Conservation (phyloP, 2,113 vertebrate genomes). For the Promerops cafer region DNA sequence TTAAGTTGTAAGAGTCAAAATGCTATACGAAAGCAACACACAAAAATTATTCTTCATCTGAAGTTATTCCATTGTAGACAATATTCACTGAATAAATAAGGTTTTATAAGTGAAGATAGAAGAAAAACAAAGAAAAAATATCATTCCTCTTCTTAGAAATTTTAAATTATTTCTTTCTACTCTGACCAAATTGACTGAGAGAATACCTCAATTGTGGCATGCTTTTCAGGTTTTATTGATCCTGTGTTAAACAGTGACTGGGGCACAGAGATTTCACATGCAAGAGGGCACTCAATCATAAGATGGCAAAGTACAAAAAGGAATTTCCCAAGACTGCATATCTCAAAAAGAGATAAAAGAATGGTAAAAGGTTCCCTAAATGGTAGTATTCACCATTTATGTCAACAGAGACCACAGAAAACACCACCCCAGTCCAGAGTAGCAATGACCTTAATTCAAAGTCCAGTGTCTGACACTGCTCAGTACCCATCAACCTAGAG, state of each 20-base stretch:
- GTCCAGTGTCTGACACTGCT: background rate
- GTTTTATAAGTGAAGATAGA: background rate
- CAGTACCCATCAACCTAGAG: background rate
- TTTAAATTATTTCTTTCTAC: background rate
- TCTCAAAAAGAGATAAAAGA: background rate
- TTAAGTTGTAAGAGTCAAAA: background rate
- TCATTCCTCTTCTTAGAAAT: background rate
- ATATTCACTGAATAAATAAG: background rate
- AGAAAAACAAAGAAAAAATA: background rate
- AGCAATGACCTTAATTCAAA: background rate
- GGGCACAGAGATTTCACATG: background rate
- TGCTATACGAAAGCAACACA: background rate
- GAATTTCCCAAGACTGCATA: background rate
- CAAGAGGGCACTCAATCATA: background rate
- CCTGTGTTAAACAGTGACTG: background rate
- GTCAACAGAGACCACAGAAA: background rate
- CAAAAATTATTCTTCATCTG: background rate
- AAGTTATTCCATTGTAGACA: background rate
- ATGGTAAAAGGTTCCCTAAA: background rate
- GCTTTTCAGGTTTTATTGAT: conserved; percentile 37
- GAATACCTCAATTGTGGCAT: background rate
- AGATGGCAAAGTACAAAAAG: conserved; percentile 17
- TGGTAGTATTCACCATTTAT: background rate
- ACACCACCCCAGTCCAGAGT: background rate
- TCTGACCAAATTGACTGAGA: background rate